Evolutionary conservation across 2,888 invertebrate species (phyloP), one percentile per base, ranked within the genome.

Genomic region (Eurois occulta): DNA sequence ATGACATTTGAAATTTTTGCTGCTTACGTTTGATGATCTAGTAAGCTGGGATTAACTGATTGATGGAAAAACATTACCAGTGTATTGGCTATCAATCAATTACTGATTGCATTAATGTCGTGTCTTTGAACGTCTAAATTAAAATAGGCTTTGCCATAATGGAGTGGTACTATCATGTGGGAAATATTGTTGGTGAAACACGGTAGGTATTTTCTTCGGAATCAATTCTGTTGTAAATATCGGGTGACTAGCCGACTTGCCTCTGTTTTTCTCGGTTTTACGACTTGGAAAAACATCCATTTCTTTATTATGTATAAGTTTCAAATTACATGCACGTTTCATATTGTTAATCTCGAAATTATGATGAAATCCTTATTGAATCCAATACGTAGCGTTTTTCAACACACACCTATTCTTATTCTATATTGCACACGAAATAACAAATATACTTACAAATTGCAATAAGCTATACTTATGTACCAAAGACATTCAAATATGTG

Each of bases 61-160:
- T 73, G 66, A 73, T 75, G 28, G 72, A 79, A 83, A 80, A 83
- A 83, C 75, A 83, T 67, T 72, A 38, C 48, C 35, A 55, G 60
- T 68, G 71, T 70, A 80, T 69, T 68, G 80, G 41, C 38, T 41
- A 82, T 78, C 71, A 64, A 74, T 74, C 83, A 71, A 73, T 83
- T 72, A 78, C 62, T 52, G 70, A 81, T 74, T 58, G 48, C 55
- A 71, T 82, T 48, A 62, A 55, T 72, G 72, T n/a, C 68, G 35
- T 55, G 28, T 78, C 70, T 70, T 71, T 74, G 71, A 46, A 72
- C 52, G 28, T 71, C 43, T 67, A 73, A 62, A 55, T 80, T 67
- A 64, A 79, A 66, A 64, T 69, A 24, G 48, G 6, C 1, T 66
- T 38, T 70, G 41, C 24, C 18, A 28, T 79, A 58, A 66, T 78